A percentile compares a stretch with the other conserved stretches of the same genome.
phyloP scores from a whole-genome alignment of 1,140 invertebrate species.

The Tetramorium simillimum region DNA sequence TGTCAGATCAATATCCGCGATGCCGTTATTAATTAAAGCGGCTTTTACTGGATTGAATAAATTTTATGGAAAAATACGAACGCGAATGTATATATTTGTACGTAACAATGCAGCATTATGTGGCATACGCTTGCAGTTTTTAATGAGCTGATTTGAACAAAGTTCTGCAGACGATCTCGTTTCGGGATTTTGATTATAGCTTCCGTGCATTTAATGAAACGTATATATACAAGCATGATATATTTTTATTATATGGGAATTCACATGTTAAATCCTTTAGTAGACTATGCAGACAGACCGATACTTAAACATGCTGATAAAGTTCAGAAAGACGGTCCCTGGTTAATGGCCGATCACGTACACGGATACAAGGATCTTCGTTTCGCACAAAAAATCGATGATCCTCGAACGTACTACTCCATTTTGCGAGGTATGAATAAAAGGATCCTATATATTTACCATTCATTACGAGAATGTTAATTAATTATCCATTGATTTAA shows the following conservation, averaged over 20 bases:
- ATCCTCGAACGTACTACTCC: slow-evolving; percentile 32
- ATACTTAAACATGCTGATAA: slow-evolving; percentile 51
- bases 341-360: slow-evolving; percentile 51
- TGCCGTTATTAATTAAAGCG: slow-evolving; percentile 51
- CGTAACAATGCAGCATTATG: slow-evolving; percentile 16
- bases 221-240: neutral
- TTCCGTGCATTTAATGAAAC: neutral
- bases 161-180: neutral
- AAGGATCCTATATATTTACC: neutral
- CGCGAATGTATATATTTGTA: neutral
- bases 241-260: neutral
- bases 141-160: slow-evolving; percentile 8
- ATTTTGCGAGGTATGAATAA: slow-evolving; percentile 53
- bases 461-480: neutral
- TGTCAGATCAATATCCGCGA: slow-evolving; percentile 18
- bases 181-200: neutral
- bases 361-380: slow-evolving; percentile 50
- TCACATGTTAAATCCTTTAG: neutral
- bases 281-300: slow-evolving; percentile 13
- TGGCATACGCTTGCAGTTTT: slow-evolving; percentile 21
- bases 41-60: slow-evolving; percentile 40
- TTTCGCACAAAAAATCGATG: slow-evolving; percentile 55
- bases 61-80: slow-evolving; percentile 16
- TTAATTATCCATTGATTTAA: neutral
- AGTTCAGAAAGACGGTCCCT: slow-evolving; percentile 34